Conservation (phyloP, 2,113 vertebrate genomes). For the Thalassoma bifasciatum region DNA sequence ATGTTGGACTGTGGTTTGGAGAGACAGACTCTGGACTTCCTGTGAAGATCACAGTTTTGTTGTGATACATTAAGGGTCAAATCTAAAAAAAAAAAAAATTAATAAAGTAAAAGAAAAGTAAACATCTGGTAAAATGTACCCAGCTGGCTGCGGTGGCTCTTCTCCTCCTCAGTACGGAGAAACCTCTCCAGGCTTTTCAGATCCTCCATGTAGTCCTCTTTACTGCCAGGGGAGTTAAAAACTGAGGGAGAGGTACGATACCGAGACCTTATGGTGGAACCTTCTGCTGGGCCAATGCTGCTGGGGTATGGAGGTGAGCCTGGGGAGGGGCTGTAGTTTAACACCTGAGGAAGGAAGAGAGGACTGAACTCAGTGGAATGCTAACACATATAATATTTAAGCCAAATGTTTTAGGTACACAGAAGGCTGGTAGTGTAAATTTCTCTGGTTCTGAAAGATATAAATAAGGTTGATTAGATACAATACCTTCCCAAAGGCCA, state of each 20-base stretch:
- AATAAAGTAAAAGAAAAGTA: not conserved
- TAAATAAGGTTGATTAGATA: not conserved
- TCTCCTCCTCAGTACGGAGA: slow-evolving; percentile 92
- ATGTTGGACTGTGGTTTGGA: slow-evolving; percentile 90
- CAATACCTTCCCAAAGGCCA: slow-evolving; percentile 87
- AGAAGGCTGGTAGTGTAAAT: not conserved
- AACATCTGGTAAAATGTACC: slow-evolving; percentile 74
- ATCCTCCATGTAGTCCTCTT: slow-evolving; percentile 93
- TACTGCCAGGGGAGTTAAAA: slow-evolving; percentile 90
- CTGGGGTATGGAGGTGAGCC: slow-evolving; percentile 82
- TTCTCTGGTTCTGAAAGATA: not conserved
- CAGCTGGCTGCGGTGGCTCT: slow-evolving; percentile 90
- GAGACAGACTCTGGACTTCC: slow-evolving; percentile 92
- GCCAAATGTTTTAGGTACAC: not conserved
- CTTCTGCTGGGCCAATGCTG: slow-evolving; percentile 86
- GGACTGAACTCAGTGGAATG: not conserved
- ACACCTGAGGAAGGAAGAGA: slow-evolving; percentile 73
- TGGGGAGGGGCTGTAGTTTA: slow-evolving; percentile 86
- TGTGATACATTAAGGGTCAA: not conserved
- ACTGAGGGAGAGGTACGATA: slow-evolving; percentile 89
- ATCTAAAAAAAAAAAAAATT: not conserved
- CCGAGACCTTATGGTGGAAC: slow-evolving; percentile 85
- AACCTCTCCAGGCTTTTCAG: slow-evolving; percentile 82
- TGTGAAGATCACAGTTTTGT: slow-evolving; percentile 54
- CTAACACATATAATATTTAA: not conserved